Evolutionary conservation across 2,113 vertebrate genomes (phyloP).

Genomic region (Macrotis lagotis): DNA sequence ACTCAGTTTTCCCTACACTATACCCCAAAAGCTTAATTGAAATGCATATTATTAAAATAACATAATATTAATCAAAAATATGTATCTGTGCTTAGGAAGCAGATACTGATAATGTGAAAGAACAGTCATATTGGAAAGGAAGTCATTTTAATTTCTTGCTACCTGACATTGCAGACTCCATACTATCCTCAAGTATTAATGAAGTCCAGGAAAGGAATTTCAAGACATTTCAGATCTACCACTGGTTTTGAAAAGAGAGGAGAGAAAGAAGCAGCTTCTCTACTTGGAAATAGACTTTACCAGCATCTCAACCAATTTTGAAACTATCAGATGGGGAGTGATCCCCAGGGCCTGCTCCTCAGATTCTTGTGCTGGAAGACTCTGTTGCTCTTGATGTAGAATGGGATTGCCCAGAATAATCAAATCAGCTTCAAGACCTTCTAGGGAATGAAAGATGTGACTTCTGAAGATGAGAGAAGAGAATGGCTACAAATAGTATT

Average conservation of each 20-base stretch:
- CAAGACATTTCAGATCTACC: conserved; percentile 13
- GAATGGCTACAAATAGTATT: not conserved
- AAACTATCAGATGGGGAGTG: not conserved
- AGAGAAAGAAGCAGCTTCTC: not conserved
- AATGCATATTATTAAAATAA: not conserved
- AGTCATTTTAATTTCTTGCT: not conserved
- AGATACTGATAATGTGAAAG: not conserved
- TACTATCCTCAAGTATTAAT: not conserved
- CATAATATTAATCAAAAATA: not conserved
- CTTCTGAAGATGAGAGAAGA: not conserved
- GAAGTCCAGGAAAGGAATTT: not conserved
- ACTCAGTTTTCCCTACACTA: not conserved
- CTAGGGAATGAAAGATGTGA: not conserved
- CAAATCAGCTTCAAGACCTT: not conserved
- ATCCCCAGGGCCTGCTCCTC: not conserved
- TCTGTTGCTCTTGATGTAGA: not conserved
- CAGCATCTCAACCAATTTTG: not conserved
- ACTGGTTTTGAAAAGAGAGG: not conserved
- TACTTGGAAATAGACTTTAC: conserved; percentile 4
- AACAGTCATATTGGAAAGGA: not conserved
- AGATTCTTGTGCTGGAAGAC: not conserved
- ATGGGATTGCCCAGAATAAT: not conserved
- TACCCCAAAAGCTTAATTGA: not conserved
- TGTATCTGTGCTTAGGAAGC: not conserved
- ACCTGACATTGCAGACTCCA: not conserved